Base-by-base conservation (phyloP, 2,888 invertebrate species). In the Cyclophora punctaria region DNA sequence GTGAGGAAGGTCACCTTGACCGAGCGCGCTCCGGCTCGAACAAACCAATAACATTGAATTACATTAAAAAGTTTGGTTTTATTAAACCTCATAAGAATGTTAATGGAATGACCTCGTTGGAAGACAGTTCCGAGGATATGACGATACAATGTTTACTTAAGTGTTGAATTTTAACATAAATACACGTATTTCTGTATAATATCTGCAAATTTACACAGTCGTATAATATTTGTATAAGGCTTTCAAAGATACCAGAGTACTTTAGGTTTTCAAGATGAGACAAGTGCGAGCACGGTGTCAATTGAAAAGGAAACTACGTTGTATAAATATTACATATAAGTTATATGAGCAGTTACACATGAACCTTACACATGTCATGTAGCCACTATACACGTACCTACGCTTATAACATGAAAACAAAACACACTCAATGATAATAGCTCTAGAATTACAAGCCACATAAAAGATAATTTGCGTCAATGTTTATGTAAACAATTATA, bases 1-100 rank as follows among this genome's bases (percentile, higher is more conserved):
- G 73, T 66, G 62, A 69, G 69, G 77, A 80, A 82, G 84, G 85
- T 84, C 84, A 86, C 84, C 84, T 86, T 86, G 83, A 78, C 78
- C 77, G 77, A 71, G 70, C 70, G 55, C 67, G 64, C 73, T 62
- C 60, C 62, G 60, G 63, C 69, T 72, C 71, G 69, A 74, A 61
- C 58, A 62, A 48, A 46, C 47, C 63, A 67, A 67, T 62, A 67
- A 70, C 56, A 62, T 60, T 53, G 56, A 62, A 63, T 65, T 57
- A 51, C 63, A 62, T 63, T 62, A 60, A 56, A 57, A 54, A 44
- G 44, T 57, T 52, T 45, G 45, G 56, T 62, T 41, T 54, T 57
- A 60, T 58, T 56, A 57, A 54, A 57, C 7, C 5, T 45, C 57
- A 50, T 50, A 44, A 48, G 48, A 45, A 58, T 58, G 50, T 53